A percentile compares a stretch with the other conserved stretches of the same genome.
These are phyloP conservation scores for Tychaedon coryphoeus DNA, from an alignment of 2,113 vertebrate genomes.

Conservation along the genomic window DNA sequence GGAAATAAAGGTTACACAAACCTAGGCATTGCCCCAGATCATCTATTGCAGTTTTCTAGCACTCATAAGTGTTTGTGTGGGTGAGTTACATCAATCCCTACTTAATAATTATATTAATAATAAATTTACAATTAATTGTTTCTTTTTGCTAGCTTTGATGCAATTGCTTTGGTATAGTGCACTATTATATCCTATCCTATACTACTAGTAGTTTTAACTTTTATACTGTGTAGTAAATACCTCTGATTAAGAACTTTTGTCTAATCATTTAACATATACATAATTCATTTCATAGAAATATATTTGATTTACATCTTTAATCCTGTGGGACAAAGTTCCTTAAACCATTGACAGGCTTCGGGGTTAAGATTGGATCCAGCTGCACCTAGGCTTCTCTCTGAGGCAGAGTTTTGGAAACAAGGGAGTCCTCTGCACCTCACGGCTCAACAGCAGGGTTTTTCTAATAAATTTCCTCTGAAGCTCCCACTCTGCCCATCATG, in stretches of 20 bases:
- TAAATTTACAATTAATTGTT: not conserved
- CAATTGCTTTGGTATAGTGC: not conserved
- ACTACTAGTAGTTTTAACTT: not conserved
- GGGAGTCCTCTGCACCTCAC: not conserved
- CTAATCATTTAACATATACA: not conserved
- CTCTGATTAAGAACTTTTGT: not conserved
- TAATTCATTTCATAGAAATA: not conserved
- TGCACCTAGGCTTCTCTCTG: not conserved
- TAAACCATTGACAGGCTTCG: not conserved
- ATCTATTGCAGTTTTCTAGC: not conserved
- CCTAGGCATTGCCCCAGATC: not conserved
- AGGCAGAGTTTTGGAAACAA: not conserved
- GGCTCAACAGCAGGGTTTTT: not conserved
- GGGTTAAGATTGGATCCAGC: not conserved
- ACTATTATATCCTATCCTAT: not conserved
- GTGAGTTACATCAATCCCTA: not conserved
- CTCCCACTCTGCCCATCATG: not conserved
- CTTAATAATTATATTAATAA: not conserved
- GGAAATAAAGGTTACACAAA: not conserved
- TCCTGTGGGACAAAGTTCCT: not conserved
- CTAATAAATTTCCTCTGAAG: not conserved
- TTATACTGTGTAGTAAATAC: not conserved
- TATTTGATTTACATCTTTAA: not conserved
- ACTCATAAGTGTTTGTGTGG: not conserved
- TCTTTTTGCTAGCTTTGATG: not conserved